These are phyloP conservation scores for Helicolenus hilgendorfi DNA, from an alignment of 2,797 vertebrate species.

Conservation along the genomic window DNA sequence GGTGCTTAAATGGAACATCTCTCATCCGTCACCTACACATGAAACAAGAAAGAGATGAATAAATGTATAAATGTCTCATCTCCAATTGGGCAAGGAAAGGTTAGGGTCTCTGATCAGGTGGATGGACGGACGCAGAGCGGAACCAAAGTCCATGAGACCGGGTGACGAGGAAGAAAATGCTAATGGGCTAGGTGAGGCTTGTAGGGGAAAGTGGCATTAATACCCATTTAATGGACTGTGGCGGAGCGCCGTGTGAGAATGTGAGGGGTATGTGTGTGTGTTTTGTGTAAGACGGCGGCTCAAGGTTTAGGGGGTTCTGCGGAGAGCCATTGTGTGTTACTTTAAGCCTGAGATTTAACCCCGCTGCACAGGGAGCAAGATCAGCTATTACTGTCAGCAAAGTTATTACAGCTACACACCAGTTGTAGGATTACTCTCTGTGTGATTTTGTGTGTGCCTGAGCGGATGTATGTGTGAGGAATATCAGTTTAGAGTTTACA, in stretches of 20 bases:
- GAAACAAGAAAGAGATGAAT: constrained; percentile 28
- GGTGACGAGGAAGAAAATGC: constrained; percentile 2
- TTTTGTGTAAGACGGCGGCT: constrained; percentile 54
- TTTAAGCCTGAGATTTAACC: constrained; percentile 74
- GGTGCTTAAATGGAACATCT: neutral
- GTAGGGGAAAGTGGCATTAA: constrained; percentile 59
- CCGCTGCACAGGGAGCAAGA: constrained; percentile 61
- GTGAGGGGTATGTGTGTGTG: constrained; percentile 8
- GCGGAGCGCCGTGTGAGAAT: constrained; percentile 10
- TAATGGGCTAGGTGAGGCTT: constrained; percentile 55
- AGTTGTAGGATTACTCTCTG: constrained; percentile 53
- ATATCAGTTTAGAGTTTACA: constrained; percentile 26
- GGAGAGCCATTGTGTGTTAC: constrained; percentile 58
- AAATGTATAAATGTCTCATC: constrained; percentile 46
- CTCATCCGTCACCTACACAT: constrained; percentile 20
- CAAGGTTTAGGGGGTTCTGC: constrained; percentile 60
- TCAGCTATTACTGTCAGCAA: constrained; percentile 75
- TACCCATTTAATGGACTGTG: constrained; percentile 76
- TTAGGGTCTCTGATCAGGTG: constrained; percentile 37
- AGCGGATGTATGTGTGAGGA: neutral
- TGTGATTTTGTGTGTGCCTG: neutral
- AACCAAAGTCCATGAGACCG: constrained; percentile 18
- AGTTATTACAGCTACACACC: constrained; percentile 72
- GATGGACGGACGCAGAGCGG: neutral
- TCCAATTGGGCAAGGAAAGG: constrained; percentile 4